Evolutionary conservation across 1,140 invertebrate genomes (phyloP).

Genomic region (Pseudachorutes palmiensis): DNA sequence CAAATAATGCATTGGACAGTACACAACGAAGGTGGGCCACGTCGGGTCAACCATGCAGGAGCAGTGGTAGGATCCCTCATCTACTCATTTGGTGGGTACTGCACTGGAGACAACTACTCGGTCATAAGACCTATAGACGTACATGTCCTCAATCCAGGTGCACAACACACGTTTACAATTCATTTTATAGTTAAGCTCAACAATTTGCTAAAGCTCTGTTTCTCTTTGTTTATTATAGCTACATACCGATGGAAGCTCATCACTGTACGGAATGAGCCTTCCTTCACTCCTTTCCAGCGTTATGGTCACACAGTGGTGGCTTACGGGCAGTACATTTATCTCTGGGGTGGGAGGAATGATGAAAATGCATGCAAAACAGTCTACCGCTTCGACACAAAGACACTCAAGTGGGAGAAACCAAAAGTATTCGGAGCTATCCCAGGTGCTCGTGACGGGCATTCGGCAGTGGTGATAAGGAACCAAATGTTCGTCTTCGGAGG

Average conservation of each 20-base stretch:
- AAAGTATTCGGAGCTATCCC: conserved; percentile 59
- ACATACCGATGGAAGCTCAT: conserved; percentile 47
- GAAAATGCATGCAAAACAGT: conserved; percentile 65
- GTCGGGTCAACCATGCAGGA: conserved; percentile 81
- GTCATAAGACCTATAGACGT: conserved; percentile 69
- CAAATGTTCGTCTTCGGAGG: conserved; percentile 85
- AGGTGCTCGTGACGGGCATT: conserved; percentile 76
- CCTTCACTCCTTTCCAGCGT: conserved; percentile 49
- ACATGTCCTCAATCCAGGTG: conserved; percentile 72
- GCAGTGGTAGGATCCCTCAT: conserved; percentile 69
- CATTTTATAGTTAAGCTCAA: conserved; percentile 10
- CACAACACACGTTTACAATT: background rate
- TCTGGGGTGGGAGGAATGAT: conserved; percentile 85
- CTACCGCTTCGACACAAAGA: conserved; percentile 55
- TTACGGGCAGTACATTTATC: conserved; percentile 64
- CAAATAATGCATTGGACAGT: conserved; percentile 63
- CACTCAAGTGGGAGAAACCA: conserved; percentile 58
- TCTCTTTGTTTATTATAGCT: conserved; percentile 19
- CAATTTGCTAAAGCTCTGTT: too few species aligned
- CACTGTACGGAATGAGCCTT: conserved; percentile 36
- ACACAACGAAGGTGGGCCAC: conserved; percentile 68
- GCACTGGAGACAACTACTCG: conserved; percentile 55
- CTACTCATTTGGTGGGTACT: conserved; percentile 70
- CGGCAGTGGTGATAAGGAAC: conserved; percentile 69
- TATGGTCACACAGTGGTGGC: conserved; percentile 83